Evolutionary conservation across 2,797 vertebrate genomes (phyloP).

Genomic region (Mormyrops boulengeri): DNA sequence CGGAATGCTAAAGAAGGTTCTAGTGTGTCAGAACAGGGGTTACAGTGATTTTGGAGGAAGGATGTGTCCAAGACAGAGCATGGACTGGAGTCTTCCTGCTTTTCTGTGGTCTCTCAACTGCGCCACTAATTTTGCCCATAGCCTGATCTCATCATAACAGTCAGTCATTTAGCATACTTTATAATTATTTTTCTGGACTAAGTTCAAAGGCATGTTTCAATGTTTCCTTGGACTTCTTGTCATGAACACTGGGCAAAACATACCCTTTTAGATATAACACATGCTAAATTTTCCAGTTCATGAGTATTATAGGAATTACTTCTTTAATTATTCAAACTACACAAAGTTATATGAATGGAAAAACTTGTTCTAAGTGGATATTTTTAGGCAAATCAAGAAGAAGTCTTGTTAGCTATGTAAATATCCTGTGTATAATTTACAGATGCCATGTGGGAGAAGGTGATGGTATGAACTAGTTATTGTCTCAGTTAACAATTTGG

Average conservation of each 20-base stretch:
- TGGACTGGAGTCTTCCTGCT: background rate
- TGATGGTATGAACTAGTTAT: background rate
- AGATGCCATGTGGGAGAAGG: background rate
- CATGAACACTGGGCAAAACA: constrained; percentile 6
- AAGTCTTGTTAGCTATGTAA: background rate
- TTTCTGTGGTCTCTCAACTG: background rate
- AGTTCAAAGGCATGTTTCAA: background rate
- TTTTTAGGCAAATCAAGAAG: background rate
- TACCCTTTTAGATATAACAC: background rate
- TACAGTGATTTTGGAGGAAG: background rate
- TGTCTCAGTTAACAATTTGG: background rate
- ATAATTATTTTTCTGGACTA: constrained; percentile 8
- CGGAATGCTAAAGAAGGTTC: background rate
- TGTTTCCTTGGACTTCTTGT: background rate
- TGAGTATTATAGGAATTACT: background rate
- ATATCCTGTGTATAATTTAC: background rate
- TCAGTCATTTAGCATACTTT: background rate
- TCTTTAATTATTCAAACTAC: background rate
- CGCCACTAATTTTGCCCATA: background rate
- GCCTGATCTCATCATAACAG: background rate
- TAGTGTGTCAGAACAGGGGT: background rate
- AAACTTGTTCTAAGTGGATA: background rate
- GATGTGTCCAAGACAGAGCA: background rate
- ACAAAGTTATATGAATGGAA: background rate
- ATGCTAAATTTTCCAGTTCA: background rate